These are phyloP conservation scores for Eucera pruinosa DNA, from an alignment of 2,888 invertebrate species.

Conservation along the genomic window DNA sequence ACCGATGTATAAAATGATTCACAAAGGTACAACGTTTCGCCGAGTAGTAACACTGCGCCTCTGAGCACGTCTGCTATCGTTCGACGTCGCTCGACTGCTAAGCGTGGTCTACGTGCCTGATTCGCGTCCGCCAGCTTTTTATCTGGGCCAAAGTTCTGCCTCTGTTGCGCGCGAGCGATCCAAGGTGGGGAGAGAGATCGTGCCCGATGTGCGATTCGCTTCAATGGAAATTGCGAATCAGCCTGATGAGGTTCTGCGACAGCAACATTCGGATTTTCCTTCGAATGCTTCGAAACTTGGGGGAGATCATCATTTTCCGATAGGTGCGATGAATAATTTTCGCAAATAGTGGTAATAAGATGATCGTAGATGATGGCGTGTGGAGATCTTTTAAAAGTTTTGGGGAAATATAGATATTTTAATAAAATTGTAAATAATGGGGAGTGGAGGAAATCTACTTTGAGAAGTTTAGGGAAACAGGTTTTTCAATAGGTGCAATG, in stretches of 20 bases:
- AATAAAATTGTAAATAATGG: no score
- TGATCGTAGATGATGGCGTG: no score
- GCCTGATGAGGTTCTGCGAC: not conserved
- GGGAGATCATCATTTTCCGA: no score
- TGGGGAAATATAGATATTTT: no score
- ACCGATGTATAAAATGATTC: not conserved
- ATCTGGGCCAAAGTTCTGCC: conserved; percentile 49
- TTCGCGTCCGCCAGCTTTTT: conserved; percentile 66
- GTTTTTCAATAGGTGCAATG: no score
- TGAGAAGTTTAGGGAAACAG: no score
- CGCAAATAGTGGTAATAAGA: no score
- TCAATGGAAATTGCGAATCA: conserved; percentile 9
- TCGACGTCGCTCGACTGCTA: conserved; percentile 72
- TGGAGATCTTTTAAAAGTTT: no score
- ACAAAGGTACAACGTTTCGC: not conserved
- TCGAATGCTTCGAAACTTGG: no score
- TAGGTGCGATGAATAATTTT: no score
- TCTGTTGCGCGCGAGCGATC: conserved; percentile 21
- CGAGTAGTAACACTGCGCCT: conserved; percentile 32
- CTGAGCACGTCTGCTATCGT: conserved; percentile 27
- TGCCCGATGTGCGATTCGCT: conserved; percentile 14
- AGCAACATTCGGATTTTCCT: no score
- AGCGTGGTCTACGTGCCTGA: conserved; percentile 77
- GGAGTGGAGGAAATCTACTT: no score
- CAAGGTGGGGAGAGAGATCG: not conserved